phyloP scores from a whole-genome alignment of 2,113 vertebrate species.

The Cephalopholis sonnerati region DNA sequence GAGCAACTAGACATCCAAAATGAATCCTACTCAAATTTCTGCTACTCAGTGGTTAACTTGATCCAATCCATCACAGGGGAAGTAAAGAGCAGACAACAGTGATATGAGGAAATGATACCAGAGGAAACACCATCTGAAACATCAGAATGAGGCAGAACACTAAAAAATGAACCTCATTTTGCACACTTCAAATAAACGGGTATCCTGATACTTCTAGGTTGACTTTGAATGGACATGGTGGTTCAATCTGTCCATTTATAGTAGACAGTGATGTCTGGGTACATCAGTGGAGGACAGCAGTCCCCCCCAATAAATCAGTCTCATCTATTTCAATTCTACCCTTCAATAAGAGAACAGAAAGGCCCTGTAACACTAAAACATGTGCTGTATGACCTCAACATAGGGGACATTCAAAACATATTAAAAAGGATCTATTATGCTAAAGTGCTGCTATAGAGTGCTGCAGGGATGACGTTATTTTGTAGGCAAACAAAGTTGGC shows the following conservation, averaged over 20 bases:
- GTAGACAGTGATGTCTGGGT: background rate
- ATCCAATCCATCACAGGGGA: conserved; percentile 8
- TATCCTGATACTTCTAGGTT: background rate
- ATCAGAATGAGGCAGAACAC: background rate
- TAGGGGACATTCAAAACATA: background rate
- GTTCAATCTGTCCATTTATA: background rate
- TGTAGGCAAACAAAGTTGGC: too few relatives aligned
- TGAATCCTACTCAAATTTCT: background rate
- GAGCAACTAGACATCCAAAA: background rate
- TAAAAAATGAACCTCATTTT: background rate
- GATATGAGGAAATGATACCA: conserved; percentile 25
- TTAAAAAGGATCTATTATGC: too few relatives aligned
- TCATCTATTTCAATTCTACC: background rate
- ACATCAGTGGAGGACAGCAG: background rate
- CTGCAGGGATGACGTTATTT: too few relatives aligned
- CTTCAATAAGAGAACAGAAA: background rate
- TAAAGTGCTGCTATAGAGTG: too few relatives aligned
- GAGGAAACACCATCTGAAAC: conserved; percentile 16
- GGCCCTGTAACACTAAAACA: background rate
- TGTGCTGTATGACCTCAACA: background rate
- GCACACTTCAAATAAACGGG: background rate
- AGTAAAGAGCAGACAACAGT: background rate
- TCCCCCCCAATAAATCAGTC: background rate
- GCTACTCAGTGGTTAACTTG: background rate
- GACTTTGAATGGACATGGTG: background rate